Evolutionary conservation across 2,888 invertebrate genomes (phyloP), one percentile per base, ranked within the genome.

Genomic region (Lathronympha strigana): DNA sequence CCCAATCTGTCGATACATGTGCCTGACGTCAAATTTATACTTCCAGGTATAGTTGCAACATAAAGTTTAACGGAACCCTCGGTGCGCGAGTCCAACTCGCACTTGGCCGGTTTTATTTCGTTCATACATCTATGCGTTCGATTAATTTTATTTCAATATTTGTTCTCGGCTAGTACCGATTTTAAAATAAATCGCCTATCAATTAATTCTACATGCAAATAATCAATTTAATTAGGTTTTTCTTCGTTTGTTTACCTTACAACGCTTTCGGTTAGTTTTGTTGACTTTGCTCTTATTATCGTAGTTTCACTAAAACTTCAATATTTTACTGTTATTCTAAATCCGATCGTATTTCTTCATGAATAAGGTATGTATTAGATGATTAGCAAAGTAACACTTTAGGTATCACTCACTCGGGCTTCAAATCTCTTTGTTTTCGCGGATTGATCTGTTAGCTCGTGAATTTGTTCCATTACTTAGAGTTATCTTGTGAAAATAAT

Each of bases 141-240:
- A 36, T 36, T 36, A 36, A 36, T 40, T 15, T 17, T 1, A 17
- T 40, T 17, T 17, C n/a, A 11, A 21, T 1, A 45, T 21, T 33
- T 19, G 19, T 45, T n/a, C 17, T 17, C 13, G 4, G 19, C 11
- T 40, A 19, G 17, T 17, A 8, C 17, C 4, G 4, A 4, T 9
- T 45, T 45, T 11, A 2, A 45, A 19, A n/a, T 4, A 47, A 47
- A 1, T 25, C n/a, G 8, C 13, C 13, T n/a, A 54, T 9, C 54
- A 55, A 55, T 40, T 40, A 40, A 40, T 40, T 55, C 40, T 28
- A 17, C 11, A 40, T 55, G 40, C 25, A 49, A 25, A 28, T 25
- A 40, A 55, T 40, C 40, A 55, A 11, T 25, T 28, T 55, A 55
- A 55, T 40, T 11, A 55, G 55, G 40, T 38, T 25, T 23, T 43